Conservation (phyloP, 2,113 vertebrate species). For the Pluvialis apricaria region DNA sequence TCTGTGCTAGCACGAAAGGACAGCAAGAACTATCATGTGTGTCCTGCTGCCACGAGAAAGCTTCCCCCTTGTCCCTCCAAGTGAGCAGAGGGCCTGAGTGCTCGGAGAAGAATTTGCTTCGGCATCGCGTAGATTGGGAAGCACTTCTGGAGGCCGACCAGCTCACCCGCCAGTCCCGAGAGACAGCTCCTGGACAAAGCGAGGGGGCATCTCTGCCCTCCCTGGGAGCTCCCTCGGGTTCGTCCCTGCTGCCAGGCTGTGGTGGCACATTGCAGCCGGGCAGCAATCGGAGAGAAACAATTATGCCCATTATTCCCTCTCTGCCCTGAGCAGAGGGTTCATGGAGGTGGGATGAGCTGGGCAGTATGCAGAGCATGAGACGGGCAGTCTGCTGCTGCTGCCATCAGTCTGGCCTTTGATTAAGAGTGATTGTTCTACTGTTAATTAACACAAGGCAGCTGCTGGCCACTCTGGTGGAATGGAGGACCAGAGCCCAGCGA, state of each 20-base stretch:
- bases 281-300: not conserved
- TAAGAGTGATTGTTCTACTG: not conserved
- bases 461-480: not conserved
- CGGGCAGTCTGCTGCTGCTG: not conserved
- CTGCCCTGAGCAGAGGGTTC: not conserved
- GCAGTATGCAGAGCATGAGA: not conserved
- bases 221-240: not conserved
- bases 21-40: rapidly evolving
- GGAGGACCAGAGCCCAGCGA: not conserved
- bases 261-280: not conserved
- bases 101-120: not conserved
- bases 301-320: not conserved
- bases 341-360: not conserved
- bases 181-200: not conserved
- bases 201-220: not conserved
- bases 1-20: not conserved
- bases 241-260: not conserved
- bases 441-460: conserved; percentile 28
- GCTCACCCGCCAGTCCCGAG: not conserved
- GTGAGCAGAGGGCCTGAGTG: rapidly evolving
- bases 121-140: not conserved
- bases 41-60: not conserved
- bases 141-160: not conserved
- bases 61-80: not conserved
- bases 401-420: not conserved